Percentiles rank a stretch among this genome's conserved stretches.
Evolutionary conservation across 2,888 invertebrate genomes (phyloP).

Genomic region (Leptothorax acervorum): DNA sequence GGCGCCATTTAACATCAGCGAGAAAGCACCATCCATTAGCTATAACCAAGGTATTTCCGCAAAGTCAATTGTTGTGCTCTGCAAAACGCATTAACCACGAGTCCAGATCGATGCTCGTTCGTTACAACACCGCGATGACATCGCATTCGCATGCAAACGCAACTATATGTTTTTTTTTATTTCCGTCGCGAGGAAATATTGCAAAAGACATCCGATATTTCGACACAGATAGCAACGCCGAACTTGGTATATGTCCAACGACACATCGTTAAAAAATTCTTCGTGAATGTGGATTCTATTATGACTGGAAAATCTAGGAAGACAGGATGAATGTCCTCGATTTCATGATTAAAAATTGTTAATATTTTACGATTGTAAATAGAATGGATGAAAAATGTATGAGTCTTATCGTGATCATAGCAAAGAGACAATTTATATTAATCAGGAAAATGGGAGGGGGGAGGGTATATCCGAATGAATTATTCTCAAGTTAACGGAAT

Average conservation of each 20-base stretch:
- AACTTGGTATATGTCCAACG: slow-evolving; percentile 49
- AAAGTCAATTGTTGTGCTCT: slow-evolving; percentile 51
- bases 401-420: neutral
- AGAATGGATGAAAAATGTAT: neutral
- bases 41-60: slow-evolving; percentile 24
- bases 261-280: slow-evolving; percentile 62
- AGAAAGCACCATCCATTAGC: slow-evolving; percentile 38
- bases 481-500: neutral
- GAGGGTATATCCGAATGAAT: neutral
- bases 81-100: slow-evolving; percentile 43
- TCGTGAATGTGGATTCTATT: slow-evolving; percentile 62
- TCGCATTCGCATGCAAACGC: slow-evolving; percentile 34
- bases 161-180: neutral
- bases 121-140: slow-evolving; percentile 43
- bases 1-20: slow-evolving; percentile 27
- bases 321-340: slow-evolving; percentile 57
- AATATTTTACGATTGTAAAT: neutral
- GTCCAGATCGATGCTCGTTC: slow-evolving; percentile 14
- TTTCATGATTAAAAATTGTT: slow-evolving; percentile 67
- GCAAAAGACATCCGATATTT: slow-evolving; percentile 64
- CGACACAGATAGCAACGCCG: slow-evolving; percentile 45
- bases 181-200: slow-evolving; percentile 46
- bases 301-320: slow-evolving; percentile 57
- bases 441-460: no score
- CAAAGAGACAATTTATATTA: neutral